Percentiles rank a stretch among this genome's conserved stretches.
Conservation (phyloP, 2,888 invertebrate genomes). For the Neuroscelio doddi region DNA sequence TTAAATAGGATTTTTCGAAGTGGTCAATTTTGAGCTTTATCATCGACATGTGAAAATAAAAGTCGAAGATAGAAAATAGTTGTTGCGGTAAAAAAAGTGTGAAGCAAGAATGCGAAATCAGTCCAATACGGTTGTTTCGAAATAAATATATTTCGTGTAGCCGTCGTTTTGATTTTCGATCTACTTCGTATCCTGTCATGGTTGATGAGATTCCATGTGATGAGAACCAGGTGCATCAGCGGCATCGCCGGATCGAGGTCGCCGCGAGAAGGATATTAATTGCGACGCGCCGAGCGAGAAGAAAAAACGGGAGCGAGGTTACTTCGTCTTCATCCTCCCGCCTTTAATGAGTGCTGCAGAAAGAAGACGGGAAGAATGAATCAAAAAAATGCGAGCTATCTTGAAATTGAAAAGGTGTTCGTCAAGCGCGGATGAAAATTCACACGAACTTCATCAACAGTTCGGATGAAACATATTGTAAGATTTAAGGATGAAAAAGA, state of each 20-base stretch:
- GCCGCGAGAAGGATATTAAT: slow-evolving; percentile 62
- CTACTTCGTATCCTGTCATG: slow-evolving; percentile 44
- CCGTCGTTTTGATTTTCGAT: slow-evolving; percentile 39
- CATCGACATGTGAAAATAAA: slow-evolving; percentile 26
- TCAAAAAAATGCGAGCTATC: no score
- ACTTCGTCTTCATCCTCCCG: slow-evolving; percentile 31
- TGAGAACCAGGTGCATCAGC: slow-evolving; percentile 58
- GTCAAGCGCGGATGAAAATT: no score
- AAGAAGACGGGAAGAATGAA: slow-evolving; percentile 5
- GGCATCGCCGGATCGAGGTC: slow-evolving; percentile 56
- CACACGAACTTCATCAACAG: no score
- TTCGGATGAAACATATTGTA: no score
- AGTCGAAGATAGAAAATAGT: not conserved
- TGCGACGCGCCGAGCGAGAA: slow-evolving; percentile 55
- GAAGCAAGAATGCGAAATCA: slow-evolving; percentile 4
- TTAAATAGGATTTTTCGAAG: no score
- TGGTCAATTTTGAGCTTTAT: slow-evolving; percentile 35
- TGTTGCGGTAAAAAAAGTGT: slow-evolving; percentile 3
- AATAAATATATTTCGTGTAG: slow-evolving; percentile 24
- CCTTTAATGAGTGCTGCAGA: slow-evolving; percentile 23
- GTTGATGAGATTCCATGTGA: slow-evolving; percentile 48
- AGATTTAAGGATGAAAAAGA: no score
- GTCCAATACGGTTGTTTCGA: slow-evolving; percentile 15
- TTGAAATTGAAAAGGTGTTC: no score
- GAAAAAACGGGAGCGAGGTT: slow-evolving; percentile 53